Evolutionary conservation across 2,113 vertebrate genomes (phyloP), one percentile per base, ranked within the genome.

Genomic region (Indicator indicator): DNA sequence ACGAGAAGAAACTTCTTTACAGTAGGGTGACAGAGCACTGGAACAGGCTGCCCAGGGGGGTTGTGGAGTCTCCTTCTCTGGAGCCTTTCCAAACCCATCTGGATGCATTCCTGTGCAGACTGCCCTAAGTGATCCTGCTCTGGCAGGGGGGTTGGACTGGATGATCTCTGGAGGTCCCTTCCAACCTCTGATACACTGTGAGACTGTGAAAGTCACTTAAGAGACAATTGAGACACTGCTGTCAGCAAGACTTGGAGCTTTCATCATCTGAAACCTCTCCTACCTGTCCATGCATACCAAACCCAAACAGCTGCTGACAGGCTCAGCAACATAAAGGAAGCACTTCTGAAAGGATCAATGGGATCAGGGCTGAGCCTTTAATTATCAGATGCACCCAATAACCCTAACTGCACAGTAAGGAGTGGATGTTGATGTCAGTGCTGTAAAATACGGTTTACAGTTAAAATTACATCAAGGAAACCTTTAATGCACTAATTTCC

Each of bases 381-480:
- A 77, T 77, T 64, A 87, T 81, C 80, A 82, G 67, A 78, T 36
- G 42, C 48, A 65, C 59, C 64, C 68, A 82, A 20, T 84, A 55
- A 85, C 10, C 56, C 27, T n/a, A 71, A 44, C 30, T 88, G 68
- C 50, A 71, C 68, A 70, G 18, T 8, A 92, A 33, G 3, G 36
- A 64, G 18, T 71, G 46, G 52, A 78, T 92, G 80, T 44, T 86
- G 84, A 81, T 8, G 5, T 87, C 79, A 89, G 68, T 36, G 17
- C 38, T 50, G 63, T 65, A 85, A 92, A 94, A 65, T 75, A 67
- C 38, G 28, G 52, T 92, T 87, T 74, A 63, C 63, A 68, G 58
- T 71, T 80, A 50, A 54, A 84, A 52, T 54, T 83, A 60, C 64
- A 88, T 82, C 87, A 87, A 68, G 46, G 71, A 87, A 83, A 94